Evolutionary conservation across 2,888 invertebrate genomes (phyloP), one percentile per base, ranked within the genome.

Genomic region (Rotaria socialis): DNA sequence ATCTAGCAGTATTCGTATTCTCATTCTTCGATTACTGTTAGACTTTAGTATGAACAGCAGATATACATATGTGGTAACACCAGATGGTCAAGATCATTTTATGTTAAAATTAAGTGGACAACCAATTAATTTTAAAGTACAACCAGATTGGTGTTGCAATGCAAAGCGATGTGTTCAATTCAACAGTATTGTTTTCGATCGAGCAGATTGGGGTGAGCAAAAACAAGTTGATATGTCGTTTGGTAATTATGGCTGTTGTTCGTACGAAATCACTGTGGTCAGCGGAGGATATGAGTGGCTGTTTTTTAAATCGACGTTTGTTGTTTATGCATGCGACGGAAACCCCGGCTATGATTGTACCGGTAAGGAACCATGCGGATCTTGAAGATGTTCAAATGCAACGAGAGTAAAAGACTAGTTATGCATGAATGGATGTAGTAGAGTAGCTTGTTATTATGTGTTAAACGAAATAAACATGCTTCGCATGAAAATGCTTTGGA

Each of bases 71-170:
- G 67, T 74, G 16, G 67, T 74, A 35, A 74, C 67, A 14, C 35
- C 67, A 74, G 35, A 74, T 6, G 67, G 67, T 35, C 27, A 74
- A 35, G 67, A 74, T 74, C 27, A 74, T 74, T 74, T 74, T 74
- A 35, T 2, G 35, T 74, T 74, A 41, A 35, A 74, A 74, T 41
- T 74, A 41, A 7, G 11, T 16, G 35, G 35, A 74, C 67, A 35
- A 27, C 67, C 41, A 35, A 35, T 74, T 74, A 8, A 27, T 16
- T 74, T 74, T 41, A 35, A 74, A 74, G 35, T 41, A 35, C 11
- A 35, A 35, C 35, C 67, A 35, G 14, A 16, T 19, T 41, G 41
- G 67, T 74, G 35, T 19, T 74, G 35, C 19, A 74, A 74, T 74
- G 67, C 35, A 35, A 74, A 35, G 14, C 35, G 41, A 74, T 35